phyloP scores from a whole-genome alignment of 2,113 vertebrate species.

The Cynoglossus semilaevis region DNA sequence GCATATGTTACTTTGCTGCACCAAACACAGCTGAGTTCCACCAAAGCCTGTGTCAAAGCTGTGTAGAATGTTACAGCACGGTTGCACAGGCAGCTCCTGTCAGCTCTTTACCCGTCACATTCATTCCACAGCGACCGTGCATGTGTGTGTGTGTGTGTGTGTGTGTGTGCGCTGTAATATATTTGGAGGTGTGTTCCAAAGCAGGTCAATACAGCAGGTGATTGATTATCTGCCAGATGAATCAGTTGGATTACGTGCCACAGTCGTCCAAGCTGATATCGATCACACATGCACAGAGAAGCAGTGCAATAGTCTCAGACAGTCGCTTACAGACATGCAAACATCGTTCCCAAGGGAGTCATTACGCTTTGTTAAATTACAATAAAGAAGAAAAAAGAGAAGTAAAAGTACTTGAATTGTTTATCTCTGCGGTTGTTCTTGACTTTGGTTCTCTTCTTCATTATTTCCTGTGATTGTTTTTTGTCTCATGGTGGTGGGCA shows the following conservation, averaged over 20 bases:
- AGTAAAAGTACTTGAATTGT: too few relatives aligned
- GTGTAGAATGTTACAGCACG: background rate
- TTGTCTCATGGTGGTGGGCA: too few relatives aligned
- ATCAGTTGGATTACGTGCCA: conserved; percentile 34
- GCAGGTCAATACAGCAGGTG: conserved; percentile 30
- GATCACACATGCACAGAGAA: conserved; percentile 3
- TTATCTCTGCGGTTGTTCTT: too few relatives aligned
- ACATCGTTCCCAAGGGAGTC: too few relatives aligned
- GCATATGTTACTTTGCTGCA: background rate
- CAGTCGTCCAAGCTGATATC: conserved; percentile 5
- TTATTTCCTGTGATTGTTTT: too few relatives aligned
- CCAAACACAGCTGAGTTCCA: background rate
- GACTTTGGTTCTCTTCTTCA: too few relatives aligned
- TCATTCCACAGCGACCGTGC: too few relatives aligned
- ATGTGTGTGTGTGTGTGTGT: background rate
- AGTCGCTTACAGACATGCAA: too few relatives aligned
- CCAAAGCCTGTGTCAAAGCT: background rate
- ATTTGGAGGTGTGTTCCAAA: conserved; percentile 6
- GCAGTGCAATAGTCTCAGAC: background rate
- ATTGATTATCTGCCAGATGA: conserved; percentile 31
- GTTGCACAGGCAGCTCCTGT: too few relatives aligned
- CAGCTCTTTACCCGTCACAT: too few relatives aligned
- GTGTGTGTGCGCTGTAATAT: background rate
- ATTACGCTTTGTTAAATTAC: too few relatives aligned
- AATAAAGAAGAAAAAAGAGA: too few relatives aligned